Base-by-base conservation (phyloP, 2,113 vertebrate species). In the Recurvirostra avosetta region DNA sequence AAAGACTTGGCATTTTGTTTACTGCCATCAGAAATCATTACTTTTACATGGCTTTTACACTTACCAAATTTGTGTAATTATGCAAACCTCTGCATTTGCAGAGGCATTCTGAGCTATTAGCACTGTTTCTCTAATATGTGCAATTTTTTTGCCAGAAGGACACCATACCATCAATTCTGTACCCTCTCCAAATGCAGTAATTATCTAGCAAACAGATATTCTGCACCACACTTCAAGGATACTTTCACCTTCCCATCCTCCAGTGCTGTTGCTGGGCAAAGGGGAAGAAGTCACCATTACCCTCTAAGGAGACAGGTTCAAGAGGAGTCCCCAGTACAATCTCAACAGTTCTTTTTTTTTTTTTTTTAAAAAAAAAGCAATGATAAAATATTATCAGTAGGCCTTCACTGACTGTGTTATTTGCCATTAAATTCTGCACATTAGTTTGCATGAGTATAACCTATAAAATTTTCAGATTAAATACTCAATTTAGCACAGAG, bases 181-280 rank as follows among this genome's bases (percentile, higher is more conserved):
- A 59, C 43, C 71, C 65, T 92, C 83, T 92, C 47, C 80, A 94
- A 96, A 93, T 77, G 90, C 79, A 88, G 75, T 72, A 96, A 59
- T 94, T 94, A 94, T 84, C 79, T 74, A 86, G 79, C 26, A 76
- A 95, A 88, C n/a, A 91, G 55, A 67, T 75, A 96, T 87, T 95
- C 77, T 67, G 61, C 16, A 12, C 80, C 80, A 92, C 3, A 15
- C 70, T 87, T 92, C 91, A 96, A 96, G 93, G 91, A 53, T 85
- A 40, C n/a, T 80, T 89, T 94, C 89, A 92, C 95, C 89, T 96
- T 92, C 68, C 65, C 43, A 59, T 36, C 68, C 61, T 59, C 34
- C 61, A 49, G 43, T 18, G 43, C 79, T 86, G 63, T 72, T 90
- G 82, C 92, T 91, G 92, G 61, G 78, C 68, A 84, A 67, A 82